A percentile compares a stretch with the other conserved stretches of the same genome.
Conservation (phyloP, 2,113 vertebrate genomes). For the Rhadina sibilatrix region DNA sequence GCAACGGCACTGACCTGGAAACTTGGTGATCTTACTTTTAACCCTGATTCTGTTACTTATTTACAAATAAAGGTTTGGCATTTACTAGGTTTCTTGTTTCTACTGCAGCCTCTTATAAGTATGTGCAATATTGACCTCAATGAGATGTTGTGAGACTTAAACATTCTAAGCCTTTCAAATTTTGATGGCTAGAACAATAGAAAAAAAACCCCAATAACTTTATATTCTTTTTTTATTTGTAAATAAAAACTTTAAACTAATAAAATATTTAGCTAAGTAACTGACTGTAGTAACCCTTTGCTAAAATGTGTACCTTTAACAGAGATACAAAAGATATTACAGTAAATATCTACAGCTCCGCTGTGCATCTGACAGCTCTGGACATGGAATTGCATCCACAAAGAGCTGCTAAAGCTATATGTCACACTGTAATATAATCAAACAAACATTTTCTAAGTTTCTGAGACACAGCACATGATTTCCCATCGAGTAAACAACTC, state of each 20-base stretch:
- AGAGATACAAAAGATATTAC: background rate
- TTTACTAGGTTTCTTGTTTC: background rate
- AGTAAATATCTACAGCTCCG: background rate
- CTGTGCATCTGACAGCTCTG: background rate
- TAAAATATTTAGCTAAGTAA: background rate
- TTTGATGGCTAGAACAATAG: background rate
- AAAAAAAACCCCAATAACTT: background rate
- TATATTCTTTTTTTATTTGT: background rate
- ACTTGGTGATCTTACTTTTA: background rate
- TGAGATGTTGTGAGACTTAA: background rate
- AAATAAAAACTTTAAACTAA: background rate
- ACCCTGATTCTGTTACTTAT: background rate
- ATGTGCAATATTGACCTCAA: background rate
- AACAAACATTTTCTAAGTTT: background rate
- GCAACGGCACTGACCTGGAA: background rate
- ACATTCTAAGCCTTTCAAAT: background rate
- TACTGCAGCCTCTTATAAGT: background rate
- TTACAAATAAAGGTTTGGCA: background rate
- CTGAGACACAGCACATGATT: background rate
- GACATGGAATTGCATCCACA: background rate
- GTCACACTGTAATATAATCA: background rate
- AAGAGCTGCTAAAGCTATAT: background rate
- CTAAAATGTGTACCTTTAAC: background rate
- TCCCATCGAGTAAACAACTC: background rate
- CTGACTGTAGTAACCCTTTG: background rate